A percentile compares a stretch with the other conserved stretches of the same genome.
phyloP scores from a whole-genome alignment of 2,113 vertebrate genomes.

The Sialia sialis region DNA sequence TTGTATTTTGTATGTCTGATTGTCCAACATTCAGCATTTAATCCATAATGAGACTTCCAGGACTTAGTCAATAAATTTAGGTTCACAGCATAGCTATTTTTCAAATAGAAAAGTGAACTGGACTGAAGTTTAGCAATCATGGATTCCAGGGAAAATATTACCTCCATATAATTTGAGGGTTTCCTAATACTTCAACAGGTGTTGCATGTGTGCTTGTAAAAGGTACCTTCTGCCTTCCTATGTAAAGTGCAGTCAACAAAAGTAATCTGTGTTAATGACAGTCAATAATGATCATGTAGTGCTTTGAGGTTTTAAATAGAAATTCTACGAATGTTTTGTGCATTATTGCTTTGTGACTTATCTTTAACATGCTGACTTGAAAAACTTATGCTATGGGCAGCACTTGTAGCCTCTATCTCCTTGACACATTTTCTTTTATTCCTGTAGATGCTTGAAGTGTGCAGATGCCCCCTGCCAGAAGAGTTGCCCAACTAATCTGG shows the following conservation, averaged over 20 bases:
- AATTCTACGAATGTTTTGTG: neutral
- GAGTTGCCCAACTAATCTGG: constrained; percentile 87
- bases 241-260: neutral
- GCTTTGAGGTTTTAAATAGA: neutral
- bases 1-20: neutral
- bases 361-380: neutral
- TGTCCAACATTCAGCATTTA: neutral
- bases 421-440: constrained; percentile 43
- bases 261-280: neutral
- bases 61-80: neutral
- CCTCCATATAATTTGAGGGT: neutral
- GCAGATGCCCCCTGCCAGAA: constrained; percentile 89
- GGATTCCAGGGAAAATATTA: neutral
- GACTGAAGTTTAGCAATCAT: neutral
- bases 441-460: constrained; percentile 84
- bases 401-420: neutral
- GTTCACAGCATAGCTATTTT: neutral
- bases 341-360: neutral
- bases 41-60: neutral
- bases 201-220: neutral
- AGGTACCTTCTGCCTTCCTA: neutral
- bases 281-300: neutral
- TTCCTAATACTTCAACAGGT: neutral
- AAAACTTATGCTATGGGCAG: neutral
- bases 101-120: neutral